phyloP scores from a whole-genome alignment of 2,113 vertebrate species.

The Neolamprologus modestus region DNA sequence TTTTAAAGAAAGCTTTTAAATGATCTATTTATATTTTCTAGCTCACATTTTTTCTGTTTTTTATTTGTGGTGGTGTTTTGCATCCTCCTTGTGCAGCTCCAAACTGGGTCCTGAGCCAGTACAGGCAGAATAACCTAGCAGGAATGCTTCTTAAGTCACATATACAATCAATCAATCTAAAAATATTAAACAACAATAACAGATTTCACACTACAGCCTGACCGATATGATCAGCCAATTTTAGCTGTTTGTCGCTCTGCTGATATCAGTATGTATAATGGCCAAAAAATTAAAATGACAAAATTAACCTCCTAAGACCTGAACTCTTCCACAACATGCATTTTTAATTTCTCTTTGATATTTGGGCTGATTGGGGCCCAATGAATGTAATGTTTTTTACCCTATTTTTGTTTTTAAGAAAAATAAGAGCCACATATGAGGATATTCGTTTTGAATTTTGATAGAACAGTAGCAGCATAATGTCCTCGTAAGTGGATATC shows the following conservation, averaged over 20 bases:
- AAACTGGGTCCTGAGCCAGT: neutral
- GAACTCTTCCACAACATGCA: neutral
- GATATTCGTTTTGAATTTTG: fast-evolving
- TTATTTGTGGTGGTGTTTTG: neutral
- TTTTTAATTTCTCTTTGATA: no score
- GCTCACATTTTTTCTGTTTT: neutral
- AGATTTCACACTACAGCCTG: neutral
- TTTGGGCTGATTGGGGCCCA: no score
- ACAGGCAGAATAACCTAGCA: neutral
- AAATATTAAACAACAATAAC: neutral
- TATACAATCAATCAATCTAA: neutral
- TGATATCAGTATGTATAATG: neutral
- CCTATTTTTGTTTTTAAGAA: no score
- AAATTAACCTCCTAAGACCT: neutral
- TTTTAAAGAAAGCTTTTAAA: neutral
- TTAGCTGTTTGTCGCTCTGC: fast-evolving
- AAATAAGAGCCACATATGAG: no score
- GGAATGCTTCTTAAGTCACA: neutral
- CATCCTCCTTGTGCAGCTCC: neutral
- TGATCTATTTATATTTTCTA: neutral
- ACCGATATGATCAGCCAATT: neutral
- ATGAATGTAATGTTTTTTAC: no score
- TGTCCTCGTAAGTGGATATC: neutral
- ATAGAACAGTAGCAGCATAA: neutral
- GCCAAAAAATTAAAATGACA: neutral